phyloP scores from a whole-genome alignment of 2,113 vertebrate genomes.

The Cricetomys ansorgei region DNA sequence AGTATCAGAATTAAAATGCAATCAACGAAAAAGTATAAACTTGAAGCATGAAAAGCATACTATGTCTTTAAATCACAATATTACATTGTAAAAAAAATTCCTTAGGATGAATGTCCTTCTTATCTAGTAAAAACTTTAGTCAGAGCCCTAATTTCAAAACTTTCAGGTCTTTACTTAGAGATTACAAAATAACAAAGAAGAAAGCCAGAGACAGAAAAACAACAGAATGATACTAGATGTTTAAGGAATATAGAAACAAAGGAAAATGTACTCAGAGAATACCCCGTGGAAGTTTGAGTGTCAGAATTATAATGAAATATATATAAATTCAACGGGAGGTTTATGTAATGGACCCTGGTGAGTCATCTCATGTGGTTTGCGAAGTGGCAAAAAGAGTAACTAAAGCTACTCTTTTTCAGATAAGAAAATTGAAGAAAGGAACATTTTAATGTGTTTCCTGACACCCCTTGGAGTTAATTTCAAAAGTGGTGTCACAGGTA shows the following conservation, averaged over 20 bases:
- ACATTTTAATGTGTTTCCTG: constrained; percentile 30
- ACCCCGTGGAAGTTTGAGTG: neutral
- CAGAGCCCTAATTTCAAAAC: constrained; percentile 28
- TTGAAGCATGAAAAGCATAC: neutral
- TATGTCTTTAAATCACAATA: constrained; percentile 15
- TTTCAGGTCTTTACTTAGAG: neutral
- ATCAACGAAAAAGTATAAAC: neutral
- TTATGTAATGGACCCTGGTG: constrained; percentile 7
- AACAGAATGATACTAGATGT: neutral
- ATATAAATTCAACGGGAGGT: neutral
- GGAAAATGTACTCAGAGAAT: neutral
- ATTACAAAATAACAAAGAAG: neutral
- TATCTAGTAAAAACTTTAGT: constrained; percentile 29
- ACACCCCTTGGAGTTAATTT: constrained; percentile 21
- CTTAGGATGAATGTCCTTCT: neutral
- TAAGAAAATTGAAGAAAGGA: neutral
- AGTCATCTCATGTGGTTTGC: constrained; percentile 7
- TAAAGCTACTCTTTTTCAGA: neutral
- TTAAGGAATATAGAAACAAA: neutral
- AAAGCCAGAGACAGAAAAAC: too few species aligned
- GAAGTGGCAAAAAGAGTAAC: neutral
- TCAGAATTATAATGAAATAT: neutral
- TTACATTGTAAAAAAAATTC: constrained; percentile 50
- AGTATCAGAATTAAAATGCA: neutral
- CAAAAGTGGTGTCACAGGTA: neutral